Base-by-base conservation (phyloP, 2,113 vertebrate genomes). In the Ammospiza nelsoni region DNA sequence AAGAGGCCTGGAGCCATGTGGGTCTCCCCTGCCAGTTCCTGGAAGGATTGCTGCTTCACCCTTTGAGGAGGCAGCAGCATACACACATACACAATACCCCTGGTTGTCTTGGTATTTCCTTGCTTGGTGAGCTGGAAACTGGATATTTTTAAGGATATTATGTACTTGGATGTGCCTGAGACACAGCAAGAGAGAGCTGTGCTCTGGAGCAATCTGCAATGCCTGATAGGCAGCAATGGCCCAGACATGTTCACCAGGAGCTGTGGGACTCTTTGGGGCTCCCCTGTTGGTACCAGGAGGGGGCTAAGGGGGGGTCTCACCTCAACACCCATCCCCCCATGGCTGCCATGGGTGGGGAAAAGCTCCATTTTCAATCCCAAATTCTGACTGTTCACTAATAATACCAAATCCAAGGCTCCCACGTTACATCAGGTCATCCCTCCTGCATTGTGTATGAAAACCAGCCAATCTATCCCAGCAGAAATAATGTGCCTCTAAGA, bases 1-100 rank as follows among this genome's bases (percentile, higher is more conserved):
- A 94, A 92, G 65, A 82, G 92, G 96, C 65, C 58, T 76, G 74
- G 43, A 94, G 87, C 89, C 75, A 66, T 90, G 76, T 82, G 54
- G 37, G 59, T 84, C 87, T 75, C 68, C 39, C 52, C 9, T 81
- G 61, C 75, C 83, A 84, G 0, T 78, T 92, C 92, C 87, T 89
- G 90, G 86, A 87, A 96, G 57, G 52, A 89, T 14, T 81, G 41
- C 16, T 48, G 23, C 54, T 94, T 88, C 1, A 3, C 58, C 87
- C 91, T 80, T 91, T 0, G 22, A 95, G 87, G 41, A 87, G 58
- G 46, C 72, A 92, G 79, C 28, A 46, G 2, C 35, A 58, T 46
- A 35, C 5, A 54, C 52, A 54, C 28, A 43, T 16, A 49, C 20
- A 44, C 39, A 63, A 69, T 5, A 25, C 2, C 43, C 90, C 55